A percentile compares a stretch with the other conserved stretches of the same genome.
These are phyloP conservation scores for Brachyopa scutellaris DNA, from an alignment of 2,888 invertebrate genomes.

Conservation along the genomic window DNA sequence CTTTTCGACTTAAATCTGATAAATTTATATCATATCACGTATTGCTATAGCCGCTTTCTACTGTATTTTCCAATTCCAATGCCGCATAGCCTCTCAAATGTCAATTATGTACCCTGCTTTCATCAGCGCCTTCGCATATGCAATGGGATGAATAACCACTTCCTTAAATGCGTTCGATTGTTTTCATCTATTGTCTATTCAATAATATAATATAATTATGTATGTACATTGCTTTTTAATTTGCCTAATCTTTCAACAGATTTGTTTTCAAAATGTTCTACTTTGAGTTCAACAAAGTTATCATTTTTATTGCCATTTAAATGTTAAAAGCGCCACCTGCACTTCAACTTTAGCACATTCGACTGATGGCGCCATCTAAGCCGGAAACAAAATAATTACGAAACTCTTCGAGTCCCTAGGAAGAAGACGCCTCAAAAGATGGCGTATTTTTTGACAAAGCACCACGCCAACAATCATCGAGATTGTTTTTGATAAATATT, in stretches of 20 bases:
- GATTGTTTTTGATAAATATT: conserved; percentile 71
- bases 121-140: no score
- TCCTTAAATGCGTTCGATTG: no score
- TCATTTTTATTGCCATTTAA: background rate
- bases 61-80: no score
- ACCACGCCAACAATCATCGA: conserved; percentile 69
- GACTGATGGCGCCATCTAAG: conserved; percentile 74
- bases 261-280: background rate
- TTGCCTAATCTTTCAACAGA: background rate
- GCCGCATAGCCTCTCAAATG: no score
- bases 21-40: no score
- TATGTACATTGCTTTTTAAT: no score
- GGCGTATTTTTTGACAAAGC: conserved; percentile 77
- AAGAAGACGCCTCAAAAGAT: conserved; percentile 79
- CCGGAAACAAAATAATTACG: conserved; percentile 74
- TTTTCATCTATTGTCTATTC: no score
- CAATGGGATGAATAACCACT: no score
- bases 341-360: background rate
- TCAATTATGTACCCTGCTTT: no score
- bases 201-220: no score
- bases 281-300: background rate
- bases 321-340: conserved; percentile 39
- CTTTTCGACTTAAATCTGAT: no score
- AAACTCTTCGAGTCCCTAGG: conserved; percentile 65
- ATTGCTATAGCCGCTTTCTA: no score